A percentile compares a stretch with the other conserved stretches of the same genome.
Conservation (phyloP, 2,113 vertebrate genomes). For the Hymenochirus boettgeri region DNA sequence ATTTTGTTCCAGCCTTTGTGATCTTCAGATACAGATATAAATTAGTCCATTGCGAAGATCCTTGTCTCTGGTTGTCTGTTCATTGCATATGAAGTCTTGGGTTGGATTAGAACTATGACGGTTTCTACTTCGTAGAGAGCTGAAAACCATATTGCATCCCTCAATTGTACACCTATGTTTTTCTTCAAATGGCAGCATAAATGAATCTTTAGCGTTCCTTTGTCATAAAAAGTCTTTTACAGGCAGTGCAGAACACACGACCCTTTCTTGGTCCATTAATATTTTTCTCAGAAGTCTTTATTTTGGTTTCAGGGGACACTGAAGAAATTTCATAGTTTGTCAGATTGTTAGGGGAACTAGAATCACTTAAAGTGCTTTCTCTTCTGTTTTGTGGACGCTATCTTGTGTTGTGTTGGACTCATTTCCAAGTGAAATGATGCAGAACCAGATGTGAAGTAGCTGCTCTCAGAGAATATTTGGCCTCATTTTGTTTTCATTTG, state of each 20-base stretch:
- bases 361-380: slow-evolving; percentile 76
- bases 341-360: slow-evolving; percentile 70
- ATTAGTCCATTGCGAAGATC: slow-evolving; percentile 74
- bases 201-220: slow-evolving; percentile 97
- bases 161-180: slow-evolving; percentile 96
- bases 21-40: slow-evolving; percentile 61
- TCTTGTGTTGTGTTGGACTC: slow-evolving; percentile 63
- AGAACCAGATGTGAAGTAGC: slow-evolving; percentile 62
- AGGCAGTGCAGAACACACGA: slow-evolving; percentile 90
- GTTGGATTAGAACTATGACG: slow-evolving; percentile 97
- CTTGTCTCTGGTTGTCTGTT: slow-evolving; percentile 91
- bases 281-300: slow-evolving; percentile 68
- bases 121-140: slow-evolving; percentile 90
- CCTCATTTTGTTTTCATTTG: slow-evolving; percentile 59
- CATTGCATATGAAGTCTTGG: slow-evolving; percentile 95
- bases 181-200: slow-evolving; percentile 96
- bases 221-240: slow-evolving; percentile 97
- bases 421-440: slow-evolving; percentile 67
- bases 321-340: slow-evolving; percentile 75
- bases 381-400: slow-evolving; percentile 69
- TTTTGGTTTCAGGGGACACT: slow-evolving; percentile 75
- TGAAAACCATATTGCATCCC: slow-evolving; percentile 98
- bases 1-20: slow-evolving; percentile 62
- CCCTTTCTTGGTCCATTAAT: slow-evolving; percentile 78
- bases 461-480: slow-evolving; percentile 60